Conservation (phyloP, 2,888 invertebrate species). For the Phasia obesa region DNA sequence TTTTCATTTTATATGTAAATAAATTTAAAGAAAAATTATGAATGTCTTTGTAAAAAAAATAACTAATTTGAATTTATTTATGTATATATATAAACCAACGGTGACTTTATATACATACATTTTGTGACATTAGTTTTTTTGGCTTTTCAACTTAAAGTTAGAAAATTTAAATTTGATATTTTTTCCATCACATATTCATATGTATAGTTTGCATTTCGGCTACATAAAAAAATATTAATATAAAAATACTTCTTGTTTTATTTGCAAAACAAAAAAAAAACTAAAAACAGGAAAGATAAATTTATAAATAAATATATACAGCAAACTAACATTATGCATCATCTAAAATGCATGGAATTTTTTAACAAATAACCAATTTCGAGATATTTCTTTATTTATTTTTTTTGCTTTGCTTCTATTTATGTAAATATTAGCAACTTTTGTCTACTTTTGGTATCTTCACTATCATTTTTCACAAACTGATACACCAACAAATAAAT, state of each 20-base stretch:
- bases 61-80: too few relatives aligned
- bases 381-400: slow-evolving; percentile 22
- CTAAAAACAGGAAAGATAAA: background rate
- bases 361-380: slow-evolving; percentile 68
- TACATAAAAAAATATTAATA: slow-evolving; percentile 23
- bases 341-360: slow-evolving; percentile 70
- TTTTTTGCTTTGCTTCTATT: background rate
- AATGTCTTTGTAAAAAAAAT: too few relatives aligned
- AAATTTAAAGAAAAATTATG: too few relatives aligned
- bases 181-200: too few relatives aligned
- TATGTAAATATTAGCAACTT: slow-evolving; percentile 37
- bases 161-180: too few relatives aligned
- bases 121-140: too few relatives aligned
- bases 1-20: too few relatives aligned
- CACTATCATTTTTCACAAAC: slow-evolving; percentile 14
- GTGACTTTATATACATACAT: too few relatives aligned
- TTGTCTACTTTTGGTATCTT: slow-evolving; percentile 13
- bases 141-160: too few relatives aligned
- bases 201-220: background rate
- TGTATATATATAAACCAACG: too few relatives aligned
- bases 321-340: slow-evolving; percentile 52
- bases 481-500: slow-evolving; percentile 12
- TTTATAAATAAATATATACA: slow-evolving; percentile 24
- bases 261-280: background rate
- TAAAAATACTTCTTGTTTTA: slow-evolving; percentile 38